These are phyloP conservation scores for Thunnus thynnus DNA, from an alignment of 2,113 vertebrate genomes.

Conservation along the genomic window DNA sequence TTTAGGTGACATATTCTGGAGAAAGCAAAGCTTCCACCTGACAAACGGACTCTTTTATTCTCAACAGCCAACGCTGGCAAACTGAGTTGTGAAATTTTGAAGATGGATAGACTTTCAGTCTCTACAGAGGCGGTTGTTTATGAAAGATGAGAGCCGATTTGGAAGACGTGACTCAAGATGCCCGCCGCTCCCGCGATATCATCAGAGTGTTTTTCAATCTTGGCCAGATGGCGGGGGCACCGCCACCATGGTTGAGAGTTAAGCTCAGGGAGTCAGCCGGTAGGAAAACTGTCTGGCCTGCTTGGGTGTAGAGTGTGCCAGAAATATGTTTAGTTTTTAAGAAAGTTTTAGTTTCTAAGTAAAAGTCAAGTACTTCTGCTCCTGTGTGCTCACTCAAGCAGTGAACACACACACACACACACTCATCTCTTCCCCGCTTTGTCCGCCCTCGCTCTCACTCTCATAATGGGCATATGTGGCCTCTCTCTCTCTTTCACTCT, in stretches of 20 bases:
- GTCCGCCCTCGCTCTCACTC: conserved; percentile 9
- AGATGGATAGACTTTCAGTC: conserved; percentile 30
- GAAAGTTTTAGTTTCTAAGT: conserved; percentile 34
- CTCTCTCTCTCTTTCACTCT: not conserved
- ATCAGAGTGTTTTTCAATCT: conserved; percentile 67
- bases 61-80: not conserved
- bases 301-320: conserved; percentile 26
- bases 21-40: not conserved
- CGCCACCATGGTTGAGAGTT: conserved; percentile 12
- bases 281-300: conserved; percentile 47
- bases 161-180: conserved; percentile 51
- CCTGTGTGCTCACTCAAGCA: not conserved
- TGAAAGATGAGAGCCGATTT: conserved; percentile 38
- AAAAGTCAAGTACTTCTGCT: conserved; percentile 34
- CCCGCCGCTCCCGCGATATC: conserved; percentile 46
- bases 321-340: conserved; percentile 46
- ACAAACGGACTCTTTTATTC: conserved; percentile 3
- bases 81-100: not conserved
- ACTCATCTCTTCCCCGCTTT: conserved; percentile 1
- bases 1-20: not conserved
- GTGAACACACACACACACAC: conserved; percentile 9
- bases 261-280: conserved; percentile 35
- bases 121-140: conserved; percentile 39
- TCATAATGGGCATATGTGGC: conserved; percentile 18
- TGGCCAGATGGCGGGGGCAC: conserved; percentile 60